phyloP scores from a whole-genome alignment of 2,797 vertebrate species.

The Hypotaenidia okinawae region DNA sequence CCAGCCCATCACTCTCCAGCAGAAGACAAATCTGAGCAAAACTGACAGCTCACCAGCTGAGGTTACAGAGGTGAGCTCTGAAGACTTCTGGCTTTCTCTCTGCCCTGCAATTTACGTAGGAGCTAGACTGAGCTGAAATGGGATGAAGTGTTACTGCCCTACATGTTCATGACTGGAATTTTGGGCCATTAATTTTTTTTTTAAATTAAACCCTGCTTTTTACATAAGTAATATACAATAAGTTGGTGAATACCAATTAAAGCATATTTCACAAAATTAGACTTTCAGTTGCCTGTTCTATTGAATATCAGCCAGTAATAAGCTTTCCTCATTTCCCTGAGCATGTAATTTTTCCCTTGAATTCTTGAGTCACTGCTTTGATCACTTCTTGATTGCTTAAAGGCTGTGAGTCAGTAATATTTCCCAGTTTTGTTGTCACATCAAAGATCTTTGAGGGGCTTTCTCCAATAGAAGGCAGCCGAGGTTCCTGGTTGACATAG shows the following conservation, averaged over 20 bases:
- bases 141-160: background rate
- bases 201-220: slow-evolving; percentile 1
- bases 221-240: slow-evolving; percentile 55
- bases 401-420: slow-evolving; percentile 62
- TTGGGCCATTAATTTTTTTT: slow-evolving; percentile 4
- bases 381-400: slow-evolving; percentile 66
- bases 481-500: slow-evolving; percentile 54
- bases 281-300: slow-evolving; percentile 41
- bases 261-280: slow-evolving; percentile 45
- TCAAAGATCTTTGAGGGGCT: slow-evolving; percentile 61
- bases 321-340: slow-evolving; percentile 56
- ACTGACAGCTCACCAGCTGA: background rate
- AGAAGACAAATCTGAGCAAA: background rate
- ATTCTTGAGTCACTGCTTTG: slow-evolving; percentile 66
- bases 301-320: slow-evolving; percentile 47
- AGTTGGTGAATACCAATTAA: slow-evolving; percentile 52
- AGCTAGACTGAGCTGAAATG: background rate
- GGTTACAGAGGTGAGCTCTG: background rate
- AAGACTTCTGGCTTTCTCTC: background rate
- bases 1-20: background rate
- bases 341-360: slow-evolving; percentile 58
- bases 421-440: slow-evolving; percentile 49
- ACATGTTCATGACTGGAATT: slow-evolving; percentile 34
- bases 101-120: background rate
- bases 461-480: slow-evolving; percentile 53